Evolutionary conservation across 35 echinoderm and acorn worm genomes (phyloP).

Genomic region (Chiridota heheva): DNA sequence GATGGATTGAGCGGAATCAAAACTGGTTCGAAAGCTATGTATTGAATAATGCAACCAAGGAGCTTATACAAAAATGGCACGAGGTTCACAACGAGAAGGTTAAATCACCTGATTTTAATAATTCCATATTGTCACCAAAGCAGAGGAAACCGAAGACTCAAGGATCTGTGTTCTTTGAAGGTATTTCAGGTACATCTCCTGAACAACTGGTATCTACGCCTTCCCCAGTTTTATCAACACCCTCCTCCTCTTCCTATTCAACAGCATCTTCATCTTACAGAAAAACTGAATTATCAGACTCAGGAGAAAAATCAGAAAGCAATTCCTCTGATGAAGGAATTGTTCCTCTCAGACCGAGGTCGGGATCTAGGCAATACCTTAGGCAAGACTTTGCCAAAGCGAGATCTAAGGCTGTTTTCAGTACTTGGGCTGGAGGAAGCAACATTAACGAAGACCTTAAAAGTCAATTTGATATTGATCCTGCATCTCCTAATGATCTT

Average conservation of each 20-base stretch:
- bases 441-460: slow-evolving; percentile 13
- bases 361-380: slow-evolving; percentile 88
- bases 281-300: slow-evolving; percentile 39
- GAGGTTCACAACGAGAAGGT: slow-evolving; percentile 47
- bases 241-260: slow-evolving; percentile 44
- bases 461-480: slow-evolving; percentile 54
- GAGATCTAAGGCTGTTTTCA: slow-evolving; percentile 78
- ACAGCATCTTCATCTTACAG: slow-evolving; percentile 34
- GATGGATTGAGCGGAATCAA: slow-evolving; percentile 75
- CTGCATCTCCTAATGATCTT: slow-evolving; percentile 52
- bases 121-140: slow-evolving; percentile 30
- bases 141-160: slow-evolving; percentile 1
- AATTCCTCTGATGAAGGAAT: slow-evolving; percentile 71
- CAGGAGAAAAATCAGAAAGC: slow-evolving; percentile 68
- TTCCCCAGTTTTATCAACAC: slow-evolving; percentile 40
- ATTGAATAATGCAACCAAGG: slow-evolving; percentile 53
- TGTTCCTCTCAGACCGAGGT: slow-evolving; percentile 65
- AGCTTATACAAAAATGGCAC: slow-evolving; percentile 74
- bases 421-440: slow-evolving; percentile 67
- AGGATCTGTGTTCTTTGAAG: slow-evolving; percentile 40
- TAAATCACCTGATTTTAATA: slow-evolving; percentile 9
- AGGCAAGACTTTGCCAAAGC: slow-evolving; percentile 95
- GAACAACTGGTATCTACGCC: slow-evolving; percentile 29
- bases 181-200: not conserved
- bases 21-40: slow-evolving; percentile 95